Percentiles rank a stretch among this genome's conserved stretches.
phyloP scores from a whole-genome alignment of 2,113 vertebrate species.

The Neomonachus schauinslandi region DNA sequence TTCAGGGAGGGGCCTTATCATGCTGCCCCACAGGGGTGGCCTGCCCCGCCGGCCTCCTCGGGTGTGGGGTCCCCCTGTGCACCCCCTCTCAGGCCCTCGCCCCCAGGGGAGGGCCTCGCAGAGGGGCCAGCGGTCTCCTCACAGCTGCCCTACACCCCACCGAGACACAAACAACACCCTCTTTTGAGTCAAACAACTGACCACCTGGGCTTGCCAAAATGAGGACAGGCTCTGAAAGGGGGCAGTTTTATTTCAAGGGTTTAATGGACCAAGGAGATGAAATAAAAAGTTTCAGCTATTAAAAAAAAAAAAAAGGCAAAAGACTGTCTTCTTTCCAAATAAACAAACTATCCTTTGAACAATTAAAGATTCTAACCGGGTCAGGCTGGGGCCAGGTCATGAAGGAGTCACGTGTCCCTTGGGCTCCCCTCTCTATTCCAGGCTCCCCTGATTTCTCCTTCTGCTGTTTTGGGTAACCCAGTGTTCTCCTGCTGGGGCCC shows the following conservation, averaged over 20 bases:
- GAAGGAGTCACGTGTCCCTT: background rate
- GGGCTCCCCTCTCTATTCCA: too few relatives aligned
- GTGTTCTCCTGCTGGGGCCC: background rate
- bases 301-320: constrained; percentile 14
- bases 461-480: background rate
- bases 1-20: background rate
- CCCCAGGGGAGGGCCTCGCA: background rate
- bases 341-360: constrained; percentile 73
- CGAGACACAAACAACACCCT: constrained; percentile 68
- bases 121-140: constrained; percentile 14
- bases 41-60: background rate
- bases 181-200: constrained; percentile 64
- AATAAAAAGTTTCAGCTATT: constrained; percentile 67
- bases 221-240: constrained; percentile 62
- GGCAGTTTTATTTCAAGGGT: constrained; percentile 59
- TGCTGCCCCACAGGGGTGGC: accelerated
- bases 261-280: constrained; percentile 62
- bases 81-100: background rate
- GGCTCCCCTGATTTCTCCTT: background rate
- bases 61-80: background rate
- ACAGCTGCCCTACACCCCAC: background rate
- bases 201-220: constrained; percentile 67
- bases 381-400: constrained; percentile 3
- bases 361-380: constrained; percentile 50
- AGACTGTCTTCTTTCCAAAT: constrained; percentile 45